Evolutionary conservation across 2,888 invertebrate species (phyloP).

Genomic region (Prosapia bicincta): DNA sequence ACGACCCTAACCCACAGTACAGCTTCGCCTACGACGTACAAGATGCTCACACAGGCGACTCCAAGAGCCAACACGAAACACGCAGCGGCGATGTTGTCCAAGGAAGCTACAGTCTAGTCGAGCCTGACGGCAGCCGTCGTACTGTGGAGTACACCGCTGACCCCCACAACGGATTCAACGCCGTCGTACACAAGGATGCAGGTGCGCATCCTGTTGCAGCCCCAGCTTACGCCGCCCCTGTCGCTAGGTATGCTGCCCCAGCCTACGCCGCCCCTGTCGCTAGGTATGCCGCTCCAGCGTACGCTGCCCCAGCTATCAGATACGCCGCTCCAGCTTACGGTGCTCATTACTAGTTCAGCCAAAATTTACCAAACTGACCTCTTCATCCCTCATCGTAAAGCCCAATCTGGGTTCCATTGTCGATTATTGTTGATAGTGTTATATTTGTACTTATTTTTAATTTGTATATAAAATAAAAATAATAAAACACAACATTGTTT

Average conservation of each 20-base stretch:
- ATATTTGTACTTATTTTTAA: background rate
- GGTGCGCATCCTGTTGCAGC: background rate
- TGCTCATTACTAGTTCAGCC: background rate
- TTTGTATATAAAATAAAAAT: background rate
- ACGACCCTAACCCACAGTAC: background rate
- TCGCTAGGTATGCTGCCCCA: conserved; percentile 20
- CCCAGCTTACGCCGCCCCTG: conserved; percentile 27
- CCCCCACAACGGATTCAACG: background rate
- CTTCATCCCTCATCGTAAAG: background rate
- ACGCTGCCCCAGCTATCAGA: conserved; percentile 29
- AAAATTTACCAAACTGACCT: background rate
- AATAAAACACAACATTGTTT: no score
- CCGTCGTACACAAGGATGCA: background rate
- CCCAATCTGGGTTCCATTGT: background rate
- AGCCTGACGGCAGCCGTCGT: background rate
- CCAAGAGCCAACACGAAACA: background rate
- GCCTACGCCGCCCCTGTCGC: background rate
- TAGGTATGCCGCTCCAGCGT: conserved; percentile 31
- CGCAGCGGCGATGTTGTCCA: background rate
- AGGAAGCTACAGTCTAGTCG: background rate
- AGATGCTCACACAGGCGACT: background rate
- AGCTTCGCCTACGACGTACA: background rate
- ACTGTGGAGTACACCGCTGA: background rate
- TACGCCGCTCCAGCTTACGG: background rate
- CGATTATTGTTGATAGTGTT: background rate